A percentile compares a stretch with the other conserved stretches of the same genome.
Evolutionary conservation across 2,113 vertebrate species (phyloP).

Genomic region (Oncorhynchus keta): DNA sequence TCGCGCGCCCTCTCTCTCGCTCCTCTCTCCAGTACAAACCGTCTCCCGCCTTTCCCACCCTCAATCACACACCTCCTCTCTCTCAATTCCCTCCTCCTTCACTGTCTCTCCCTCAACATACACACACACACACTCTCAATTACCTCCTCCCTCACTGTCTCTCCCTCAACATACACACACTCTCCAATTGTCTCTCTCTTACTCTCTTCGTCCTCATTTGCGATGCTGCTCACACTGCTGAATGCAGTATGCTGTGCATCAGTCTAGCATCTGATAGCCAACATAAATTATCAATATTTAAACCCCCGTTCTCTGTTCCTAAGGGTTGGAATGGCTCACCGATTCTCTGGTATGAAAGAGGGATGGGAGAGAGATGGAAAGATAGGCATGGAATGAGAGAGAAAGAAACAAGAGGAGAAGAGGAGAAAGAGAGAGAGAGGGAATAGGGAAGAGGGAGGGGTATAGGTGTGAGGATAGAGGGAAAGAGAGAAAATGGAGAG

Average conservation of each 20-base stretch:
- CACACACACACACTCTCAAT: not conserved
- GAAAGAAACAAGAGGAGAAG: not conserved
- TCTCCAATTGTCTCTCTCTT: constrained; percentile 1
- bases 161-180: not conserved
- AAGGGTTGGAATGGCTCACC: constrained; percentile 23
- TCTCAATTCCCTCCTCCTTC: constrained; percentile 8
- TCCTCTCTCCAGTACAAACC: constrained; percentile 38
- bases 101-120: not conserved
- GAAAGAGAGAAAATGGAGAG: not conserved
- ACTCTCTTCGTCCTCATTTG: constrained; percentile 61
- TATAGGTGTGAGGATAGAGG: not conserved
- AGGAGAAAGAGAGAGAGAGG: not conserved
- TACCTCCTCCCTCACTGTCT: constrained; percentile 3
- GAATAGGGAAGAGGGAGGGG: too few species aligned
- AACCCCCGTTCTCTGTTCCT: constrained; percentile 18
- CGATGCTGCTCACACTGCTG: constrained; percentile 71
- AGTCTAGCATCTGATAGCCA: constrained; percentile 54
- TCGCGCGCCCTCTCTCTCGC: too few species aligned
- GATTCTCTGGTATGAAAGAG: constrained; percentile 11
- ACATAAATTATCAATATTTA: constrained; percentile 66
- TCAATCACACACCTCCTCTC: constrained; percentile 31
- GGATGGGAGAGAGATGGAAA: constrained; percentile 10
- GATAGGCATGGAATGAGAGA: constrained; percentile 5
- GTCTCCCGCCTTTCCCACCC: constrained; percentile 45
- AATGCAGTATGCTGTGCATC: constrained; percentile 63